These are phyloP conservation scores for Mythimna vitellina DNA, from an alignment of 2,888 invertebrate genomes.

Conservation along the genomic window DNA sequence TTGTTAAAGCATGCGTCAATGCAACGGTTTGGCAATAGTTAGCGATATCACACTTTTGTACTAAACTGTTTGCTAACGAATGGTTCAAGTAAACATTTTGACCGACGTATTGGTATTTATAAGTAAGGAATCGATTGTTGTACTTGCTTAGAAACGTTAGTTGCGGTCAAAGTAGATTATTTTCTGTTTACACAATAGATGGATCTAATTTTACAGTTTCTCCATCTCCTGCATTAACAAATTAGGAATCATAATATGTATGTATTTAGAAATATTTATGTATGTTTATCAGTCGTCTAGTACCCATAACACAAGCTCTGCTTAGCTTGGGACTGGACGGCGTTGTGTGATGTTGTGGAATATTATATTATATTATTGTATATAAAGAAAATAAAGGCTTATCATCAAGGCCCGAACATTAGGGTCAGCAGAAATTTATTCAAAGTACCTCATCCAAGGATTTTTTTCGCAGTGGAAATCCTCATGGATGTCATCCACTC, in stretches of 20 bases:
- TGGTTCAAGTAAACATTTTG: constrained; percentile 6
- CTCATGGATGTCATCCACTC: no score
- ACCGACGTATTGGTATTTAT: constrained; percentile 16
- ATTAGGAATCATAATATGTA: no score
- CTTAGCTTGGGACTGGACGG: no score
- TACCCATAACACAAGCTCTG: no score
- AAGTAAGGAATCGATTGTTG: constrained; percentile 14
- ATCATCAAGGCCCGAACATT: not conserved
- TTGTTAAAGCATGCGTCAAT: constrained; percentile 18
- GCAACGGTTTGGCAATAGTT: constrained; percentile 36
- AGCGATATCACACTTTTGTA: constrained; percentile 33
- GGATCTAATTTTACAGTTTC: not conserved
- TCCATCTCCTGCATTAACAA: not conserved
- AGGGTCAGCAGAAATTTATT: not conserved
- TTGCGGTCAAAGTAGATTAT: not conserved
- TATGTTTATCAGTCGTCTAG: no score
- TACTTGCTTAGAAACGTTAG: not conserved
- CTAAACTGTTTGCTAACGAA: constrained; percentile 30
- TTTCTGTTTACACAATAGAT: constrained; percentile 3
- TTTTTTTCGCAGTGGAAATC: no score
- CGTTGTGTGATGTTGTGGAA: no score
- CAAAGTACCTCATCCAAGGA: no score
- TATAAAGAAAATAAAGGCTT: no score
- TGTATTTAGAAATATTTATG: no score
- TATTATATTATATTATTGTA: no score